These are phyloP conservation scores for Ranitomeya imitator DNA, from an alignment of 2,113 vertebrate genomes.

Conservation along the genomic window DNA sequence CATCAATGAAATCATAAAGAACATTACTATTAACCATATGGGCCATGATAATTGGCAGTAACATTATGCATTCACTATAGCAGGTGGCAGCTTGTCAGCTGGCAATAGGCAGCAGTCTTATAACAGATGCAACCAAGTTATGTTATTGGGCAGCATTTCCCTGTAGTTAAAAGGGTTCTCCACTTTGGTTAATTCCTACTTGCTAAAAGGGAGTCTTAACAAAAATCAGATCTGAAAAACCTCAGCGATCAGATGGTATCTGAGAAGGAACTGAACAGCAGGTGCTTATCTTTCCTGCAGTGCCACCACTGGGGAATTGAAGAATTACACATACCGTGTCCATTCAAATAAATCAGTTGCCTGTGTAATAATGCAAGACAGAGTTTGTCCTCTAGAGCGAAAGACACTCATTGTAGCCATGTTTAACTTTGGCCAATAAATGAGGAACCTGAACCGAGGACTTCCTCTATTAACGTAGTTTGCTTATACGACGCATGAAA, in stretches of 20 bases:
- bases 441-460: no score
- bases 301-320: no score
- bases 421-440: no score
- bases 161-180: background rate
- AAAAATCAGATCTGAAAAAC: no score
- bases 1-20: background rate
- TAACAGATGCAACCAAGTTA: background rate
- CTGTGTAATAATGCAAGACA: background rate
- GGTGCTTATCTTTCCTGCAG: no score
- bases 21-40: slow-evolving; percentile 5
- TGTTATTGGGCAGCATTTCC: background rate
- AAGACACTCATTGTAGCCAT: background rate
- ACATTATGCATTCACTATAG: background rate
- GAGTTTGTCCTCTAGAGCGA: background rate
- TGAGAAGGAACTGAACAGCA: no score
- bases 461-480: no score
- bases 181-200: background rate
- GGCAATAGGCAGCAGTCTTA: background rate
- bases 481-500: no score
- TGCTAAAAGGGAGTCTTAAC: no score
- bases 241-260: no score
- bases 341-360: background rate
- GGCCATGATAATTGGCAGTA: background rate
- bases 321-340: background rate
- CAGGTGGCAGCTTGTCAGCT: background rate